A percentile compares a stretch with the other conserved stretches of the same genome.
These are phyloP conservation scores for Chesias legatella DNA, from an alignment of 2,888 invertebrate species.

Conservation along the genomic window DNA sequence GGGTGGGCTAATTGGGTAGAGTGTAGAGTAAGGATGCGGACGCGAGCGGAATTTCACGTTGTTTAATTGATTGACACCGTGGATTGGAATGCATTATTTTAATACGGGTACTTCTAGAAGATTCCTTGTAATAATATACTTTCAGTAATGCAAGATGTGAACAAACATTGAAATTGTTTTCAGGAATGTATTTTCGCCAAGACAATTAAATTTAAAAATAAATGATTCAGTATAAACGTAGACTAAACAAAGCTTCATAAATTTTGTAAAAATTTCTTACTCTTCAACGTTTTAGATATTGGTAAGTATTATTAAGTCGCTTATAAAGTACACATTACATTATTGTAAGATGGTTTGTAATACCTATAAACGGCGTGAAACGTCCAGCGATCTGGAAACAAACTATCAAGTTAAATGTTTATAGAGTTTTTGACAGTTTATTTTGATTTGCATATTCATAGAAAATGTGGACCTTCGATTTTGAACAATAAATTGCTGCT, in stretches of 20 bases:
- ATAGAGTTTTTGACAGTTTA: conserved; percentile 41
- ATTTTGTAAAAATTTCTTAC: too few species aligned
- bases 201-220: too few species aligned
- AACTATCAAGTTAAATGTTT: conserved; percentile 40
- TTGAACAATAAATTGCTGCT: conserved; percentile 36
- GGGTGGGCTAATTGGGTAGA: conserved; percentile 76
- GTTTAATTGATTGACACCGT: conserved; percentile 51
- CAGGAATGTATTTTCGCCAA: too few species aligned
- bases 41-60: conserved; percentile 41
- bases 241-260: conserved; percentile 6
- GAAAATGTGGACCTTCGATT: conserved; percentile 40
- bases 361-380: conserved; percentile 22
- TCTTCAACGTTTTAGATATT: background rate
- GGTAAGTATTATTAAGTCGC: background rate
- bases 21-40: conserved; percentile 50
- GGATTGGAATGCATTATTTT: conserved; percentile 36
- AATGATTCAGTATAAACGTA: too few species aligned
- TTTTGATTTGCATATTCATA: conserved; percentile 48
- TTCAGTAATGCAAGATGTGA: too few species aligned
- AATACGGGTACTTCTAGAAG: conserved; percentile 1
- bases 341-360: conserved; percentile 20
- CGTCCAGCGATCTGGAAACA: conserved; percentile 23
- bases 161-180: too few species aligned
- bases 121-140: too few species aligned
- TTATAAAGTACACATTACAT: background rate